Evolutionary conservation across 1,140 invertebrate species (phyloP).

Genomic region (Rhopalosiphum padi): DNA sequence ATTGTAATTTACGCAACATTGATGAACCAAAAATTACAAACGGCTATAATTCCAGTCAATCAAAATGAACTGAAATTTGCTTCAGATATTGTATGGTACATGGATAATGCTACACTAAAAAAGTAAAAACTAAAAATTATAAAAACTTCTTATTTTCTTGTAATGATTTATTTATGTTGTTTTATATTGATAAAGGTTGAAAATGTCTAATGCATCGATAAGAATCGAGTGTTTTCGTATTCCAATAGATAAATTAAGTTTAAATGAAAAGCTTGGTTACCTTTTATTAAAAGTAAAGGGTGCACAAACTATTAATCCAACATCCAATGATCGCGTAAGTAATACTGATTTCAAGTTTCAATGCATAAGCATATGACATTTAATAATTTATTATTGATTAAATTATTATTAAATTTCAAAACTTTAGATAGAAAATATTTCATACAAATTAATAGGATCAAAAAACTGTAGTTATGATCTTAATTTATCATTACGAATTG

Average conservation of each 20-base stretch:
- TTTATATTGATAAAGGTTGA: not conserved
- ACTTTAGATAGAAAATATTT: constrained; percentile 21
- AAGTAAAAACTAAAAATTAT: not conserved
- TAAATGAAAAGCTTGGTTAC: constrained; percentile 32
- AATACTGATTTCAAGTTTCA: not conserved
- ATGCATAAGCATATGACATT: not conserved
- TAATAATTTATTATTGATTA: not conserved
- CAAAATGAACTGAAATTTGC: constrained; percentile 14
- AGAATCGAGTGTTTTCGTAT: constrained; percentile 5
- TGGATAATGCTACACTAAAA: constrained; percentile 15
- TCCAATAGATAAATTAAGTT: not conserved
- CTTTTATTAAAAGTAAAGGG: constrained; percentile 48
- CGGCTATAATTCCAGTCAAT: not conserved
- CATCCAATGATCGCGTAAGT: constrained; percentile 36
- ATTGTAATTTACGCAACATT: constrained; percentile 39
- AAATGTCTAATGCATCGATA: constrained; percentile 40
- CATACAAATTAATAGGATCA: constrained; percentile 49
- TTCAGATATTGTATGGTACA: not conserved
- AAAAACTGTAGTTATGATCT: constrained; percentile 40
- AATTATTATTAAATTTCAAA: not conserved
- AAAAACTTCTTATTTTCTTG: not conserved
- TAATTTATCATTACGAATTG: constrained; percentile 41
- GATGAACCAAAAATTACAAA: constrained; percentile 4
- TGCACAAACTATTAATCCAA: constrained; percentile 33
- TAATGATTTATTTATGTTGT: not conserved